Evolutionary conservation across 2,113 vertebrate species (phyloP), one percentile per base, ranked within the genome.

Genomic region (Grallaria varia): DNA sequence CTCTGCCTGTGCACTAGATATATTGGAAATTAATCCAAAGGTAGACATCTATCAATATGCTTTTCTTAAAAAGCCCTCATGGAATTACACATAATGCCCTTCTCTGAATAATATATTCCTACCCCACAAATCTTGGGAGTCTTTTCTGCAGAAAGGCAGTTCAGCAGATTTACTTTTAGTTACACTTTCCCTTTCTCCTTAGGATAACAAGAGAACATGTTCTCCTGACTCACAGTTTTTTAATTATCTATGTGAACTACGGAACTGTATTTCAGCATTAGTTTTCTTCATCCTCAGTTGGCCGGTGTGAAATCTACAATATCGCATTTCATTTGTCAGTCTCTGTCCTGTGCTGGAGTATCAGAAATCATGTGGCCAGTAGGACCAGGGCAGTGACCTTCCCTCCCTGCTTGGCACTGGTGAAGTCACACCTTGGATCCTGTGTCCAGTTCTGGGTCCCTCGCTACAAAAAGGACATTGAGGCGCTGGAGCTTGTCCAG

Each of bases 41-140:
- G 45, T 73, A 97, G 93, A 85, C 56, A 83, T 90, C 82, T 96
- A 94, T 93, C 91, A 96, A 60, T 85, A 93, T 28, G 35, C 45
- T 90, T 97, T 96, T 91, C 72, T 91, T 96, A 80, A 95, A 97
- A 95, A 83, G 39, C 40, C 66, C 79, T 95, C 52, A 84, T 59
- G 47, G 64, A 96, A 93, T 95, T 83, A 96, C 76, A 94, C 88
- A 89, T 81, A 94, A 56, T 81, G 93, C 18, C 63, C 69, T 93
- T 97, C 80, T 95, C 89, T 45, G 94, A 95, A 91, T 97, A 97
- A 97, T 96, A 60, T 86, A 96, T 95, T 97, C 94, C 78, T 95
- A 94, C 87, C 24, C 81, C 71, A 95, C 92, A 96, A 96, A 97
- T 90, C 47, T 91, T 97, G 90, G 93, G 90, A 95, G 77, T 95